Evolutionary conservation across 2,888 invertebrate species (phyloP), one percentile per base, ranked within the genome.

Genomic region (Amblyjoppa fuscipennis): DNA sequence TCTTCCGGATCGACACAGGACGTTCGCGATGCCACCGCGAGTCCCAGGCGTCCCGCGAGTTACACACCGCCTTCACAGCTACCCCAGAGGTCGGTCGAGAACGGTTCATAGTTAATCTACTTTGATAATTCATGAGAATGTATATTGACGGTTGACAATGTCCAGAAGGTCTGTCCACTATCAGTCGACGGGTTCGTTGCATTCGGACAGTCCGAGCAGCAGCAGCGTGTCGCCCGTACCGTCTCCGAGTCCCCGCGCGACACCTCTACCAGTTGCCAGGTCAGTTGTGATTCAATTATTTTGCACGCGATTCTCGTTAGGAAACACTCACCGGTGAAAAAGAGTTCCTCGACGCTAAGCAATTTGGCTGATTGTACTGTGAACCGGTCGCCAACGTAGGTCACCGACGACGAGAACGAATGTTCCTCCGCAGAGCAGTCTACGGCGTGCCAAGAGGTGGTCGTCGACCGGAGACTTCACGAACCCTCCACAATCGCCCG

Each of bases 201-300:
- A 98, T 94, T 97, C 97, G 73, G 97, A 97, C 94, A 97, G 97
- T 82, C 97, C 97, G 7, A 97, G 97, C 91, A 97, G 97, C 7
- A 97, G 97, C 90, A 97, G 97, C 74, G 96, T 97, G 81, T 97
- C 97, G n/a, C 98, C 98, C 9, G 97, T 97, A 87, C 97, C 98
- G 25, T 96, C 97, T 0, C 97, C 97, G 69, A 96, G 96, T 49
- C 97, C 97, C 7, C 95, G 96, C 87, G 96, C 96, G 75, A 96
- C 96, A 0, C 96, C 97, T 56, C 95, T 96, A 87, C 96, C 96
- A 31, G 91, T 91, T 87, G 88, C 93, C 81, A 93, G 93, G 94
- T 93, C 90, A 76, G 45, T 78, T 74, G 53, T 75, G 34, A 83
- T 83, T 85, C 41, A 53, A 83, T 87, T 78, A 69, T 66, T 64